A percentile compares a stretch with the other conserved stretches of the same genome.
These are phyloP conservation scores for Trissolcus japonicus DNA, from an alignment of 2,888 invertebrate genomes.

Conservation along the genomic window DNA sequence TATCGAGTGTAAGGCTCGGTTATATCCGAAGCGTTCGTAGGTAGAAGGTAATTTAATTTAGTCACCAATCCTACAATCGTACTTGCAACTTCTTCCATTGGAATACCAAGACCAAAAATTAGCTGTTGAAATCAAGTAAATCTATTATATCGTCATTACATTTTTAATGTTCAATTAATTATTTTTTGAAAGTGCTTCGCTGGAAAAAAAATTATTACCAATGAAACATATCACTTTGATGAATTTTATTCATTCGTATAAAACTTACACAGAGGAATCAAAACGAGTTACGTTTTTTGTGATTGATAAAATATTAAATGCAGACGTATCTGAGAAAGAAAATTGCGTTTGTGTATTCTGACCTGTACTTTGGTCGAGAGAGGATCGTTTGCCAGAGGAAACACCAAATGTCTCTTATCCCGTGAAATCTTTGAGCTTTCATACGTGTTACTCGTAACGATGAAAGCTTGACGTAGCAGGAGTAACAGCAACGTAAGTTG, in stretches of 20 bases:
- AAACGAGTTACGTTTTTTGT: too few species aligned
- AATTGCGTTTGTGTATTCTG: slow-evolving; percentile 30
- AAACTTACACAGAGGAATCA: too few species aligned
- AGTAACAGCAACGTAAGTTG: slow-evolving; percentile 48
- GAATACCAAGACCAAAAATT: slow-evolving; percentile 77
- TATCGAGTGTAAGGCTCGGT: slow-evolving; percentile 74
- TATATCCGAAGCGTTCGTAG: slow-evolving; percentile 71
- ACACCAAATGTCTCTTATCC: slow-evolving; percentile 66
- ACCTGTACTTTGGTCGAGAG: slow-evolving; percentile 71
- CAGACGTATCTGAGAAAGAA: background rate
- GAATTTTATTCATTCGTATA: too few species aligned
- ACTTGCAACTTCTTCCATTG: slow-evolving; percentile 76
- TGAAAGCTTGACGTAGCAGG: slow-evolving; percentile 30
- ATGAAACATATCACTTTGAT: too few species aligned
- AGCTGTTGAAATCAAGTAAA: slow-evolving; percentile 64
- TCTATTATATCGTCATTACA: too few species aligned
- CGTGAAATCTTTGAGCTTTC: slow-evolving; percentile 47
- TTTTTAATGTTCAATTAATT: too few species aligned
- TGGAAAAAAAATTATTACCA: too few species aligned
- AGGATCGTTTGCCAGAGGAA: slow-evolving; percentile 61
- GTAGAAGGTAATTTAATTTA: slow-evolving; percentile 75
- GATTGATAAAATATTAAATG: slow-evolving; percentile 21
- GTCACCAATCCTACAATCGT: slow-evolving; percentile 77
- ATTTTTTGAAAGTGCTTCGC: too few species aligned
- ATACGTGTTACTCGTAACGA: slow-evolving; percentile 42